A percentile compares a stretch with the other conserved stretches of the same genome.
These are phyloP conservation scores for Diorhabda sublineata DNA, from an alignment of 1,140 invertebrate species.

Conservation along the genomic window DNA sequence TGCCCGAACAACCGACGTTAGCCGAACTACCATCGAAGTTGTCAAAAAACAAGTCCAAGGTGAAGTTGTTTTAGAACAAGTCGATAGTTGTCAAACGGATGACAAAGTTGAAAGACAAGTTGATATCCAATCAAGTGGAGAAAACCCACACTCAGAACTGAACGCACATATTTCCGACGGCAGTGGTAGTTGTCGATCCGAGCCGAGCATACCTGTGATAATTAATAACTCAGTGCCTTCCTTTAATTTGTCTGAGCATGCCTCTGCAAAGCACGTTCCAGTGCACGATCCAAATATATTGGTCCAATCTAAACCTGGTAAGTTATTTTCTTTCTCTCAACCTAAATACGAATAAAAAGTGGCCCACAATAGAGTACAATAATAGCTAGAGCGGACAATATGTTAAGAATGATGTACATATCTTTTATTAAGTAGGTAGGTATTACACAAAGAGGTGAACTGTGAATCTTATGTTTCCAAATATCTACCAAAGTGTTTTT, in stretches of 20 bases:
- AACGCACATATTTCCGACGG: not conserved
- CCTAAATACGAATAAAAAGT: not conserved
- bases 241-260: slow-evolving; percentile 34
- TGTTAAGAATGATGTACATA: not conserved
- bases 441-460: not conserved
- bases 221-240: slow-evolving; percentile 40
- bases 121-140: not conserved
- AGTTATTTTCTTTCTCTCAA: not conserved
- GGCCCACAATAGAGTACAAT: not conserved
- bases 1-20: slow-evolving; percentile 3
- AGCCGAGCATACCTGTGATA: slow-evolving; percentile 41
- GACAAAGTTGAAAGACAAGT: not conserved
- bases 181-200: slow-evolving; percentile 12
- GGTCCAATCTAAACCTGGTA: slow-evolving; percentile 31
- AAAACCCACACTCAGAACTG: not conserved
- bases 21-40: slow-evolving; percentile 6
- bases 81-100: slow-evolving; percentile 8
- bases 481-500: not conserved
- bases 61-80: slow-evolving; percentile 8
- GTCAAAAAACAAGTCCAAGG: slow-evolving; percentile 4
- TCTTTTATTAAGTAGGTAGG: not conserved
- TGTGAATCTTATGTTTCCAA: not conserved
- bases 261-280: slow-evolving; percentile 30
- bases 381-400: not conserved
- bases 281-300: slow-evolving; percentile 23